phyloP scores from a whole-genome alignment of 2,113 vertebrate genomes.

The Gambusia affinis region DNA sequence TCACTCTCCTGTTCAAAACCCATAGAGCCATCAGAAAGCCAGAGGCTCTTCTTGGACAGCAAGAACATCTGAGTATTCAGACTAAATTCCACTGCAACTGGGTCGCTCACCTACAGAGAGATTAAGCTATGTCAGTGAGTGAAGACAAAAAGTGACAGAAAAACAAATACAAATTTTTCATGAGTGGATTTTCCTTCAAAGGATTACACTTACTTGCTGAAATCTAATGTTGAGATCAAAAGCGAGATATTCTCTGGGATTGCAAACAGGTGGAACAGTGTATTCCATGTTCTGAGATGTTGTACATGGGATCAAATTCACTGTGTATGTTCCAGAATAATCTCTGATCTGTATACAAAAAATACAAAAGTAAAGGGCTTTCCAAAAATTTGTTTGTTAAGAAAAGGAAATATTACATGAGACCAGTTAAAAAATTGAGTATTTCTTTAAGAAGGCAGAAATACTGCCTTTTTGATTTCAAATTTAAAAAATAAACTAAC shows the following conservation, averaged over 20 bases:
- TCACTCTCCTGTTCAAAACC: constrained; percentile 93
- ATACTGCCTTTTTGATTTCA: no score
- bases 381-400: no score
- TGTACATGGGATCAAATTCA: constrained; percentile 90
- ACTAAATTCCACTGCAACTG: constrained; percentile 93
- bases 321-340: constrained; percentile 90
- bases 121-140: not conserved
- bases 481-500: no score
- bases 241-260: constrained; percentile 85
- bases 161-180: not conserved
- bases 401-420: no score
- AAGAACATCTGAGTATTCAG: constrained; percentile 95
- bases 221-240: constrained; percentile 95
- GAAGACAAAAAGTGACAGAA: not conserved
- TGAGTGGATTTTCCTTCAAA: not conserved
- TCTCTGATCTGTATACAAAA: constrained; percentile 85
- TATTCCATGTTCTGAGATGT: constrained; percentile 84
- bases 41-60: constrained; percentile 88
- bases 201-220: constrained; percentile 87
- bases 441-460: no score
- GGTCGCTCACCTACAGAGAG: constrained; percentile 89
- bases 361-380: not conserved
- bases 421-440: no score
- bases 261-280: constrained; percentile 86
- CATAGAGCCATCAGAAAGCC: constrained; percentile 94